Evolutionary conservation across 2,113 vertebrate species (phyloP).

Genomic region (Arenaria interpres): DNA sequence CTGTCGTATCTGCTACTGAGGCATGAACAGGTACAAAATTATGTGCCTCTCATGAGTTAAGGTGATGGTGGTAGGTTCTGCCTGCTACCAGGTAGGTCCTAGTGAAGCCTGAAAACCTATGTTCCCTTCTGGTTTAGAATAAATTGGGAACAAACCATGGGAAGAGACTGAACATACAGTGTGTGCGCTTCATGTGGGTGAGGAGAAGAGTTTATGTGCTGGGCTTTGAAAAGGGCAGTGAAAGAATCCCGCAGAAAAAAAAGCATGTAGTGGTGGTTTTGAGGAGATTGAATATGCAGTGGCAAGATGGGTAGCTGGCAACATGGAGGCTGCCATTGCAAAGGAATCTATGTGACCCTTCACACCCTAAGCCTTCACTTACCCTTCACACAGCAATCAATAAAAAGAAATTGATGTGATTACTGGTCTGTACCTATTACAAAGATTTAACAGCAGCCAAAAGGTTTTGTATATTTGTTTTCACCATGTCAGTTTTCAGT

Average conservation of each 20-base stretch:
- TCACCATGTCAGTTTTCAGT: not conserved
- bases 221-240: not conserved
- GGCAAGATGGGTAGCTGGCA: not conserved
- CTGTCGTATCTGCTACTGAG: accelerated
- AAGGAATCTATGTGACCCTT: not conserved
- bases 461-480: not conserved
- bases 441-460: not conserved
- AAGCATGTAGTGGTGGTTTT: accelerated
- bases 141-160: accelerated
- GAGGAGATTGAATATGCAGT: not conserved
- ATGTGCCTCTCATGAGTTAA: accelerated
- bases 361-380: not conserved
- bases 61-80: not conserved
- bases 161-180: accelerated
- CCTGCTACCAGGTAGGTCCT: not conserved
- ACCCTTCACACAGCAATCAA: not conserved
- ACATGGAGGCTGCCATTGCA: accelerated
- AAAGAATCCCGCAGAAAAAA: not conserved
- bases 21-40: not conserved
- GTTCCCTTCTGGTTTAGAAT: not conserved
- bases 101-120: not conserved
- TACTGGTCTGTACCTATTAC: not conserved
- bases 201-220: not conserved
- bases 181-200: not conserved
- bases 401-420: not conserved